Evolutionary conservation across 2,797 vertebrate species (phyloP).

Genomic region (Ptychadena robeensis): DNA sequence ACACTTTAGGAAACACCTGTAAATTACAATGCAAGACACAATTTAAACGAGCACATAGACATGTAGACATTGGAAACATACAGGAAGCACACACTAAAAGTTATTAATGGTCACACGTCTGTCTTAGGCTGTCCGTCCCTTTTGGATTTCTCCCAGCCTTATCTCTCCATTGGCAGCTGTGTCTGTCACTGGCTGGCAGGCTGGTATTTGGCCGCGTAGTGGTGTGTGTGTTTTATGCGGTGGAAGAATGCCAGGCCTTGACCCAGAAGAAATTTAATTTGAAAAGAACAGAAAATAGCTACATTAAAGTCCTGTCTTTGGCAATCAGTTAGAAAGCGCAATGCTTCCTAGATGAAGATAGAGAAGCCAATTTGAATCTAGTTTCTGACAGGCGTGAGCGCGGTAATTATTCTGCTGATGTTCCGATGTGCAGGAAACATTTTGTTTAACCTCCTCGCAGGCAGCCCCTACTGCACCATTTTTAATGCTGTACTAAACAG

Average conservation of each 20-base stretch:
- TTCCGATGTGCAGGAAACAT: neutral
- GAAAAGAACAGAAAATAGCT: conserved; percentile 31
- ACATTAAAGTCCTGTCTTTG: conserved; percentile 35
- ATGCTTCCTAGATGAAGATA: conserved; percentile 16
- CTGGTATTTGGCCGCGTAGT: conserved; percentile 19
- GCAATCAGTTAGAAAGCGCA: conserved; percentile 1
- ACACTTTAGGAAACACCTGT: too few species aligned
- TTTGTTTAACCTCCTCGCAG: too few species aligned
- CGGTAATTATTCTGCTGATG: neutral
- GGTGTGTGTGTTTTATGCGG: conserved; percentile 26
- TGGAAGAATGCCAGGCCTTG: conserved; percentile 39
- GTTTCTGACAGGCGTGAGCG: neutral
- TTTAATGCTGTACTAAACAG: too few species aligned
- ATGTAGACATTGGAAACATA: too few species aligned
- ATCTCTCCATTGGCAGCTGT: conserved; percentile 25
- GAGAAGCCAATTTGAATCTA: conserved; percentile 25
- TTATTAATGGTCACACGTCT: too few species aligned
- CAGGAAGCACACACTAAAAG: too few species aligned
- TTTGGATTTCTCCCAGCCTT: conserved; percentile 13
- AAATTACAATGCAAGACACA: too few species aligned
- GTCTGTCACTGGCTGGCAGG: conserved; percentile 19
- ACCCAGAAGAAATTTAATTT: conserved; percentile 46
- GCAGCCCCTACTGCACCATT: too few species aligned
- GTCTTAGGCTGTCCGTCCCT: neutral
- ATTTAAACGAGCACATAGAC: too few species aligned